These are phyloP conservation scores for Vulpes vulpes DNA, from an alignment of 2,113 vertebrate genomes.

Conservation along the genomic window DNA sequence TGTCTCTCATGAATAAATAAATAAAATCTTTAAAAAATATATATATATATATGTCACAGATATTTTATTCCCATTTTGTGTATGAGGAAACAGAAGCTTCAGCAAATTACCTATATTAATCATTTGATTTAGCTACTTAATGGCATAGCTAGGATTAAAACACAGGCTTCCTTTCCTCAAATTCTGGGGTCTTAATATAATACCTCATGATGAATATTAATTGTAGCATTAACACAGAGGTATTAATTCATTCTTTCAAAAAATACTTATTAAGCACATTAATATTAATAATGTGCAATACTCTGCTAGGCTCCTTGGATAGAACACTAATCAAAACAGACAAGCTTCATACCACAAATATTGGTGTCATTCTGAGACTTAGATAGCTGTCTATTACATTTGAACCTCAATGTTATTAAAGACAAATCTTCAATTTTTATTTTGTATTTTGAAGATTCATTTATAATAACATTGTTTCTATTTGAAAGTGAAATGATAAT, in stretches of 20 bases:
- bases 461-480: slow-evolving; percentile 11
- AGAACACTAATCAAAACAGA: neutral
- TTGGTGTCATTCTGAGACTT: neutral
- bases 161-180: neutral
- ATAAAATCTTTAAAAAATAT: too few species aligned
- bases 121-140: neutral
- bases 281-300: too few species aligned
- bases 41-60: neutral
- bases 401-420: neutral
- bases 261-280: neutral
- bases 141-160: neutral
- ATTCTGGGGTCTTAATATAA: neutral
- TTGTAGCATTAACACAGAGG: neutral
- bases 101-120: neutral
- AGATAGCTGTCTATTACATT: neutral
- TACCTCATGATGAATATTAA: neutral
- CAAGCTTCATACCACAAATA: neutral
- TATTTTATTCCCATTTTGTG: neutral
- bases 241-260: neutral
- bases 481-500: neutral
- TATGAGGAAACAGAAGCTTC: neutral
- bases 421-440: neutral
- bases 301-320: neutral
- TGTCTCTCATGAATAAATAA: too few species aligned
- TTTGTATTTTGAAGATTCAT: neutral